phyloP scores from a whole-genome alignment of 2,888 invertebrate genomes.

The Drosophila histrio region DNA sequence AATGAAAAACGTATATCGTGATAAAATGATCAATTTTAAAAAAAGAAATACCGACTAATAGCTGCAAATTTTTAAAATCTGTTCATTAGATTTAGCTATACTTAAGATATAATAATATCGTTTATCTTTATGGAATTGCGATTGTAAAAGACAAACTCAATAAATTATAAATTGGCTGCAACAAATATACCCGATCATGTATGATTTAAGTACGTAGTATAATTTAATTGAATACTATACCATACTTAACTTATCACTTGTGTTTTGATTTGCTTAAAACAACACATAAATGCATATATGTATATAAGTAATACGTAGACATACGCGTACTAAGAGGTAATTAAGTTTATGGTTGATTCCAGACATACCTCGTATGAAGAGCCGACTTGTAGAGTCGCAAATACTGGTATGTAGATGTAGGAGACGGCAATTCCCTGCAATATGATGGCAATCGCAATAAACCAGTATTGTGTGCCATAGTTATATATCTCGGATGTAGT shows the following conservation, averaged over 20 bases:
- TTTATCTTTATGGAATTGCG: background rate
- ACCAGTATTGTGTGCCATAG: slow-evolving; percentile 93
- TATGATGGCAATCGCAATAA: slow-evolving; percentile 89
- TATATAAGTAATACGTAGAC: background rate
- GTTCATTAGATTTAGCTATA: background rate
- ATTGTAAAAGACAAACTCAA: slow-evolving; percentile 12
- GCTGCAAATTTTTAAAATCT: background rate
- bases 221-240: slow-evolving; percentile 21
- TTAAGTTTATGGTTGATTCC: slow-evolving; percentile 30
- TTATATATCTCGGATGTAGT: slow-evolving; percentile 95
- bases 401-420: slow-evolving; percentile 92
- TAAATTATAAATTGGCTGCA: background rate
- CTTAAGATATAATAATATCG: background rate
- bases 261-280: slow-evolving; percentile 34
- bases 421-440: slow-evolving; percentile 88
- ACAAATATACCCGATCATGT: slow-evolving; percentile 7
- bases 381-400: slow-evolving; percentile 89
- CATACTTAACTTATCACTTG: slow-evolving; percentile 36
- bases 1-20: slow-evolving; percentile 23
- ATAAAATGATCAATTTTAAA: background rate
- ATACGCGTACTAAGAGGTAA: background rate
- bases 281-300: slow-evolving; percentile 14
- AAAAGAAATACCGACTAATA: background rate
- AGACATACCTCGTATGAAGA: slow-evolving; percentile 91
- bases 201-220: background rate